These are phyloP conservation scores for Ivindomyrus marchei DNA, from an alignment of 2,113 vertebrate species.

Conservation along the genomic window DNA sequence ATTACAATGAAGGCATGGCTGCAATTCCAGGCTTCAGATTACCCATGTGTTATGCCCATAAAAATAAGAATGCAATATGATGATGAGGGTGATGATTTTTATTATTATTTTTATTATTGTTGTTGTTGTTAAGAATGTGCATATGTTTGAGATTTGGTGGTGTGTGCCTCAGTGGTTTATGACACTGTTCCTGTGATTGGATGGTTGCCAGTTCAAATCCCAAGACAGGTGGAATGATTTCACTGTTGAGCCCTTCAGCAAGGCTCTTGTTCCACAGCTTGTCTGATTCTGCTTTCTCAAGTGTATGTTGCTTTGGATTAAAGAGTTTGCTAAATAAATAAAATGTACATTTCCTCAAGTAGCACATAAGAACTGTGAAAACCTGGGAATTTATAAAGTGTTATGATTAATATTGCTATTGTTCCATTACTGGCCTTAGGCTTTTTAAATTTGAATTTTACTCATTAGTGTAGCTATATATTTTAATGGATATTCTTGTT, in stretches of 20 bases:
- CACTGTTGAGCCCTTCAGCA: background rate
- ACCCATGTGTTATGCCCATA: background rate
- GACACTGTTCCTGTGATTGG: background rate
- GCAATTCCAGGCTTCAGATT: background rate
- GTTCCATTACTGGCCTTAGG: background rate
- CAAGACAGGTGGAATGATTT: background rate
- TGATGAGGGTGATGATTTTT: background rate
- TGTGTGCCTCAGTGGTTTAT: background rate
- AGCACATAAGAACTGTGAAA: background rate
- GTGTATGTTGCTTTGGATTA: background rate
- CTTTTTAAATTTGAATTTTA: background rate
- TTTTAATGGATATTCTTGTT: background rate
- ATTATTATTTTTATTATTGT: background rate
- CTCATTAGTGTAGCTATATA: background rate
- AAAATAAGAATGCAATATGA: background rate
- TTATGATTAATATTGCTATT: background rate
- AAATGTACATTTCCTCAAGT: background rate
- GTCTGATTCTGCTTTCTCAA: background rate
- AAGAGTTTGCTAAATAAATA: background rate
- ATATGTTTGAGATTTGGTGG: background rate
- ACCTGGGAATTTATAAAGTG: background rate
- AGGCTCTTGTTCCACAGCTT: background rate
- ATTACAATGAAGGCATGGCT: background rate
- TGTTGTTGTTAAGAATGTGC: background rate
- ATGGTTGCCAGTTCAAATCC: background rate